Conservation (phyloP, 2,888 invertebrate genomes). For the Pollenia griseotomentosa region DNA sequence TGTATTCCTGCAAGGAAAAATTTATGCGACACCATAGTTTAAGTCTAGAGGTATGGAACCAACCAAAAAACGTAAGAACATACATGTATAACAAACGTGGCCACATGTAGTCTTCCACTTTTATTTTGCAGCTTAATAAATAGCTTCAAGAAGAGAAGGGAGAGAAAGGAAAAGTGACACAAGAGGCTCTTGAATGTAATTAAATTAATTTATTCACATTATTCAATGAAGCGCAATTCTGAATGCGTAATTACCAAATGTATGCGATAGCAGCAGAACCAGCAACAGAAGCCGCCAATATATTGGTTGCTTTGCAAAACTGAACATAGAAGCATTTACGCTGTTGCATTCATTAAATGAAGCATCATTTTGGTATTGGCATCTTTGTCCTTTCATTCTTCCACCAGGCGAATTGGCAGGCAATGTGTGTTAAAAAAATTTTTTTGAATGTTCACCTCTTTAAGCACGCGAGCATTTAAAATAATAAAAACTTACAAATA, state of each 20-base stretch:
- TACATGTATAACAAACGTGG: slow-evolving; percentile 5
- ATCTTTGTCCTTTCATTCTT: slow-evolving; percentile 57
- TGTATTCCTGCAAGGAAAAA: slow-evolving; percentile 66
- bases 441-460: slow-evolving; percentile 57
- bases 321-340: slow-evolving; percentile 32
- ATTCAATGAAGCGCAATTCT: slow-evolving; percentile 82
- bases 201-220: slow-evolving; percentile 83
- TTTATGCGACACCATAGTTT: slow-evolving; percentile 69
- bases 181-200: slow-evolving; percentile 79
- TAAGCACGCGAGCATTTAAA: slow-evolving; percentile 70
- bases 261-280: slow-evolving; percentile 43
- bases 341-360: slow-evolving; percentile 65
- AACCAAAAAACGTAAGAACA: slow-evolving; percentile 8
- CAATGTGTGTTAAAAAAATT: slow-evolving; percentile 1
- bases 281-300: not conserved
- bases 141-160: not conserved
- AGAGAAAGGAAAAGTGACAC: slow-evolving; percentile 11
- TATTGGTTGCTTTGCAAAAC: not conserved
- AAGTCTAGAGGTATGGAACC: slow-evolving; percentile 46
- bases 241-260: slow-evolving; percentile 81
- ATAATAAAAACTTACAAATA: slow-evolving; percentile 49
- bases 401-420: slow-evolving; percentile 28
- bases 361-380: slow-evolving; percentile 58
- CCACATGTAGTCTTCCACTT: slow-evolving; percentile 7
- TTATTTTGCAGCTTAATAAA: slow-evolving; percentile 15